A percentile compares a stretch with the other conserved stretches of the same genome.
These are phyloP conservation scores for Meriones psammophilus DNA, from an alignment of 2,797 vertebrate genomes.

Conservation along the genomic window DNA sequence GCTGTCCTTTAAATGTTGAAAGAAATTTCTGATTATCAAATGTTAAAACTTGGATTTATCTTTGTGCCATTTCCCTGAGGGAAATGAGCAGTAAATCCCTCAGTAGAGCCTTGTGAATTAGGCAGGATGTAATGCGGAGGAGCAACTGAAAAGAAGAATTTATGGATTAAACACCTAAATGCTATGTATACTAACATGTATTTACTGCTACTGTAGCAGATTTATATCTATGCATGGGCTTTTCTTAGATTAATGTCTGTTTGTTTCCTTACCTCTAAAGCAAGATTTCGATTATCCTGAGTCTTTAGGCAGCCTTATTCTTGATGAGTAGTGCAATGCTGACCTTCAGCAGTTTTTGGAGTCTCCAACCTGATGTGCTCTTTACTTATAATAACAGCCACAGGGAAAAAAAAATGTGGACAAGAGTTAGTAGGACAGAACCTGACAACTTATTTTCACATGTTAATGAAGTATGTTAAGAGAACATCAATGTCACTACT, in stretches of 20 bases:
- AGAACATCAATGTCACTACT: neutral
- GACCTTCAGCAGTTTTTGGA: neutral
- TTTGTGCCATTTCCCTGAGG: conserved; percentile 28
- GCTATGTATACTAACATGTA: conserved; percentile 61
- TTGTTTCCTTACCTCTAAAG: neutral
- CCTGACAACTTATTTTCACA: neutral
- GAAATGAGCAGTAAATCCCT: conserved; percentile 65
- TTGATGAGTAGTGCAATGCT: neutral
- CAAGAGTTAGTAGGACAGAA: neutral
- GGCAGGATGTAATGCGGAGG: conserved; percentile 42
- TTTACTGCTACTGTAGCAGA: conserved; percentile 64
- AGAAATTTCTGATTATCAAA: conserved; percentile 44
- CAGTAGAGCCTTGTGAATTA: conserved; percentile 50
- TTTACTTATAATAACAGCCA: neutral
- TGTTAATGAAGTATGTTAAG: neutral
- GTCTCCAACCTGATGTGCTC: neutral
- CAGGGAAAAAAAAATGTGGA: neutral
- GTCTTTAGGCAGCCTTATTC: neutral
- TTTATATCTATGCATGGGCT: conserved; percentile 59
- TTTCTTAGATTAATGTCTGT: conserved; percentile 53
- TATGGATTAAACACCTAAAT: conserved; percentile 66
- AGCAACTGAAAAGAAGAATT: conserved; percentile 63
- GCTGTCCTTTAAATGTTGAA: neutral
- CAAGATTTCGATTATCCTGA: conserved; percentile 13
- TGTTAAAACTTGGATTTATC: conserved; percentile 65